Evolutionary conservation across 1,140 invertebrate species (phyloP), one percentile per base, ranked within the genome.

Genomic region (Drosophila ercepeae): DNA sequence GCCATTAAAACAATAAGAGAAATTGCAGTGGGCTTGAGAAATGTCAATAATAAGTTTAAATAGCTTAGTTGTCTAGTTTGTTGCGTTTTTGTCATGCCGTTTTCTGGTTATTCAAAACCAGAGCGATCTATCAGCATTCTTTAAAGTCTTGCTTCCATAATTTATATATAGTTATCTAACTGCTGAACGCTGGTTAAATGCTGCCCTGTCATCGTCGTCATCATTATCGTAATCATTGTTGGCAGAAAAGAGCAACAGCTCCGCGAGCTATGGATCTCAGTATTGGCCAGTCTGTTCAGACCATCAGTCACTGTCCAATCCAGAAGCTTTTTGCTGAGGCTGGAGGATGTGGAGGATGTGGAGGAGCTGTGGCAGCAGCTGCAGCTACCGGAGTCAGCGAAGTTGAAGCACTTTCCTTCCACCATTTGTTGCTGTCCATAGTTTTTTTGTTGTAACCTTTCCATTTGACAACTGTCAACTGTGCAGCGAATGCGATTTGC

Each of bases 381-480:
- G 54, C 53, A 50, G 57, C 54, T 57, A 46, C 45, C 27, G 18
- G n/a, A n/a, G n/a, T n/a, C n/a, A n/a, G n/a, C n/a, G n/a, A n/a
- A n/a, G n/a, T n/a, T n/a, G n/a, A 44, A 45, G 75, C 52, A 72
- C 65, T 67, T 57, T 53, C 54, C 48, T 44, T 41, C 14, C 23
- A 50, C 41, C 53, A 59, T 41, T 74, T 55, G 69, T 42, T 45
- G 52, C 13, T 48, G 63, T 49, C 34, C 27, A 23, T 48, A 16
- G 49, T 23, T 50, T 53, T 54, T 53, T 49, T 54, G n/a, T n/a
- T 36, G 72, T 84, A 86, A 78, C 79, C 79, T 84, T 84, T 84
- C 79, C 79, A 84, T 84, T 83, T 79, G 72, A 60, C 58, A 79
- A 84, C 79, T 84, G 81, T 84, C 81, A 84, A 46, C 57, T 44